Conservation (phyloP, 1,140 invertebrate genomes). For the Drosophila sucinea region DNA sequence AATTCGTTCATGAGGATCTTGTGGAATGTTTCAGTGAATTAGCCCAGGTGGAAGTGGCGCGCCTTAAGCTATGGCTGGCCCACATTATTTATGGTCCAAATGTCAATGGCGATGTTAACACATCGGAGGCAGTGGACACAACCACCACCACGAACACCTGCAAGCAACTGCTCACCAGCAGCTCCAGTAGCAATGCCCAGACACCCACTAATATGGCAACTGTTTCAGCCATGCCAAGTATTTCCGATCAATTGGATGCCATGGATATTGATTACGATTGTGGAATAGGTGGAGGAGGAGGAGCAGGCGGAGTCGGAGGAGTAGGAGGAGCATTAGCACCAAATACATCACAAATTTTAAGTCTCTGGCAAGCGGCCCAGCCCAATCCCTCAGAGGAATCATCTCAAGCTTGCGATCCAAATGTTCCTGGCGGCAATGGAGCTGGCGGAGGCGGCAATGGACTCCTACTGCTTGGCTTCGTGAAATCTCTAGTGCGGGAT, state of each 20-base stretch:
- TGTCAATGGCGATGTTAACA: conserved; percentile 44
- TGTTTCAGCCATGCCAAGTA: conserved; percentile 80
- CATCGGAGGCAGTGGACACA: conserved; percentile 53
- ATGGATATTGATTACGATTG: conserved; percentile 82
- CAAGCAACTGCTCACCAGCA: conserved; percentile 61
- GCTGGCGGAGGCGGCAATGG: conserved; percentile 86
- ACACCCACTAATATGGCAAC: conserved; percentile 83
- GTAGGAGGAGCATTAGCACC: conserved; percentile 62
- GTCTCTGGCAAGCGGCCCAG: conserved; percentile 64
- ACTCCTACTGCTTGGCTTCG: conserved; percentile 88
- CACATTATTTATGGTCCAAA: conserved; percentile 87
- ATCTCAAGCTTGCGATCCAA: conserved; percentile 65
- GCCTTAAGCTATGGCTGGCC: conserved; percentile 88
- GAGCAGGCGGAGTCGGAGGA: background rate
- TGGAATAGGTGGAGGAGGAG: conserved; percentile 38
- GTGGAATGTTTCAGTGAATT: conserved; percentile 88
- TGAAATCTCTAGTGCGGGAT: conserved; percentile 90
- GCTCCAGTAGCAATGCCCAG: conserved; percentile 83
- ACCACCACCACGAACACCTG: conserved; percentile 33
- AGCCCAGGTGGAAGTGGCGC: conserved; percentile 86
- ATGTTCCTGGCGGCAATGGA: background rate
- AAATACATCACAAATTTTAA: conserved; percentile 75
- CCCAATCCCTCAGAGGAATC: conserved; percentile 69
- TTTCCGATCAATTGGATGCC: conserved; percentile 81
- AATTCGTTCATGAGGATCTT: conserved; percentile 87